Evolutionary conservation across 1,140 invertebrate genomes (phyloP).

Genomic region (Physella acuta): DNA sequence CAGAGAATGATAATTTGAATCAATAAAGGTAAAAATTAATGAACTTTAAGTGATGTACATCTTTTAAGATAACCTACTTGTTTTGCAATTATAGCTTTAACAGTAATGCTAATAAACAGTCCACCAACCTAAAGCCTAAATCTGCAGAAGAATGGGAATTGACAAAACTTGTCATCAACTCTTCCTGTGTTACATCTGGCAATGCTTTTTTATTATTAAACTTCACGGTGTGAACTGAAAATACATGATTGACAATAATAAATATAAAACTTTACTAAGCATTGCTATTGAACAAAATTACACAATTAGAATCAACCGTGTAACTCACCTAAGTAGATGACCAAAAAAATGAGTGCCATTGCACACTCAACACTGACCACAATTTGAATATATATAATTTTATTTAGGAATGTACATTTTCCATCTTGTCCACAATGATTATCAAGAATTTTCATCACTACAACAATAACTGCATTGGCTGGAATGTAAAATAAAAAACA

Average conservation of each 20-base stretch:
- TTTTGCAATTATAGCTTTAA: not conserved
- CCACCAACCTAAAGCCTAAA: conserved; percentile 46
- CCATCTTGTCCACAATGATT: conserved; percentile 20
- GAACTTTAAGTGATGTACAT: not conserved
- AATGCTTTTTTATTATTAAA: conserved; percentile 37
- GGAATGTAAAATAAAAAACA: conserved; percentile 25
- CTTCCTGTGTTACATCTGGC: conserved; percentile 48
- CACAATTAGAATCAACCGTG: not conserved
- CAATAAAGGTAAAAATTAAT: not conserved
- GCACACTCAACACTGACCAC: conserved; percentile 34
- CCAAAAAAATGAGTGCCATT: conserved; percentile 31
- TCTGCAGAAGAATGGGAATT: conserved; percentile 40
- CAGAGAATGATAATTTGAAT: not conserved
- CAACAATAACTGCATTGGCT: conserved; percentile 40
- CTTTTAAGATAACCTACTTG: no score
- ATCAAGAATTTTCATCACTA: conserved; percentile 34
- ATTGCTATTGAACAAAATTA: no score
- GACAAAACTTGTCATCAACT: conserved; percentile 44
- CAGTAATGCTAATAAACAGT: no score
- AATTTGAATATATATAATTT: conserved; percentile 37
- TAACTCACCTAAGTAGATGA: conserved; percentile 42
- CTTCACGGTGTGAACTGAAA: conserved; percentile 19
- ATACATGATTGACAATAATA: conserved; percentile 2
- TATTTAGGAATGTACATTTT: conserved; percentile 23
- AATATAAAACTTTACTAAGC: no score